These are phyloP conservation scores for Amphipoea oculea DNA, from an alignment of 2,888 invertebrate species.

Conservation along the genomic window DNA sequence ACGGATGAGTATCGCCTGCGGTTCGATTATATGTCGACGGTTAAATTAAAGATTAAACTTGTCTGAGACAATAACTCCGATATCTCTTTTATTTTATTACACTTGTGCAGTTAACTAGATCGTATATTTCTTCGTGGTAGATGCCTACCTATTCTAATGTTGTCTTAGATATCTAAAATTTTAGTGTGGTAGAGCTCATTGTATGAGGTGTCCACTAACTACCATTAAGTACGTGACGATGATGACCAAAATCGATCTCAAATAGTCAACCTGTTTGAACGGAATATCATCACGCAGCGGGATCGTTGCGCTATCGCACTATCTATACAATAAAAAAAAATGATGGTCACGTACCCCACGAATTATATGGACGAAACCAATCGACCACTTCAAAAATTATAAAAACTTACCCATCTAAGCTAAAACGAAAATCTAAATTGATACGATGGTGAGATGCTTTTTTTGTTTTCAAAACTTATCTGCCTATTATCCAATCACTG, in stretches of 20 bases:
- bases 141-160: not conserved
- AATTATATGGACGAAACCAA: constrained; percentile 85
- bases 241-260: constrained; percentile 72
- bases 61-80: constrained; percentile 51
- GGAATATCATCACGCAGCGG: constrained; percentile 82
- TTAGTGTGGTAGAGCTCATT: constrained; percentile 15
- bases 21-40: constrained; percentile 73
- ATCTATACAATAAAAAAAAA: constrained; percentile 71
- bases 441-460: constrained; percentile 76
- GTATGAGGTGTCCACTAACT: constrained; percentile 59
- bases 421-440: constrained; percentile 78
- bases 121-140: not conserved
- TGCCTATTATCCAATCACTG: constrained; percentile 80
- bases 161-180: not conserved
- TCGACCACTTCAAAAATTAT: constrained; percentile 81
- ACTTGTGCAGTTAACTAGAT: constrained; percentile 27
- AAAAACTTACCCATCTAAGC: constrained; percentile 84
- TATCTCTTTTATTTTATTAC: constrained; percentile 48
- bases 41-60: constrained; percentile 66
- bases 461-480: constrained; percentile 80
- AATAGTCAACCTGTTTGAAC: constrained; percentile 82
- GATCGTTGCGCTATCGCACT: constrained; percentile 74
- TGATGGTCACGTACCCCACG: constrained; percentile 86
- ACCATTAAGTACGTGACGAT: constrained; percentile 78
- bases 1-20: constrained; percentile 74